These are phyloP conservation scores for Theretra japonica DNA, from an alignment of 2,888 invertebrate species.

Conservation along the genomic window DNA sequence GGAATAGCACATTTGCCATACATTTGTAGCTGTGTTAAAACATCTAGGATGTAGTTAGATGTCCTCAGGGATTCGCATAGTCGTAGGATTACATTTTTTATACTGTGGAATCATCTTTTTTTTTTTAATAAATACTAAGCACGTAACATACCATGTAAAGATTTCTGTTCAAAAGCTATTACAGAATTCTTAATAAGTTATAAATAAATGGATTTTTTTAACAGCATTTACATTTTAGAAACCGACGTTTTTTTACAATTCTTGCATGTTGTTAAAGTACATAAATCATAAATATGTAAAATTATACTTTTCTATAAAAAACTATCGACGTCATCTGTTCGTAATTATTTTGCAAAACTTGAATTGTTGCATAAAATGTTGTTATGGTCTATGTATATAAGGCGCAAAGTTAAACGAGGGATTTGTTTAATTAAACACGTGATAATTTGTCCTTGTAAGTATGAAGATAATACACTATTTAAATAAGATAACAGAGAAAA, in stretches of 20 bases:
- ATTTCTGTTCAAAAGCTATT: not conserved
- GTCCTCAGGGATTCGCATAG: not conserved
- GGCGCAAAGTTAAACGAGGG: too few relatives aligned
- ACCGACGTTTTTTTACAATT: not conserved
- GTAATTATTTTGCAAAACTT: too few relatives aligned
- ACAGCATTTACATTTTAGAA: slow-evolving; percentile 3
- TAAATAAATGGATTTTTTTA: not conserved
- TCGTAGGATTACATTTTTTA: slow-evolving; percentile 7
- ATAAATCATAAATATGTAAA: not conserved
- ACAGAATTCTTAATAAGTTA: not conserved
- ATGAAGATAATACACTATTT: too few relatives aligned
- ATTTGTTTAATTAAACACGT: too few relatives aligned
- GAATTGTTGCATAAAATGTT: too few relatives aligned
- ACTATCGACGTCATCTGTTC: too few relatives aligned
- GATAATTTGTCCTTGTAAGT: too few relatives aligned
- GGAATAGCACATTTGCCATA: slow-evolving; percentile 28
- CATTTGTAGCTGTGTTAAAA: slow-evolving; percentile 18
- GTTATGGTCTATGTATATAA: too few relatives aligned
- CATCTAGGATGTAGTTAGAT: slow-evolving; percentile 6
- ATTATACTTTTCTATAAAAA: too few relatives aligned
- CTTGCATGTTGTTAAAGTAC: not conserved
- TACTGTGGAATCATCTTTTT: not conserved
- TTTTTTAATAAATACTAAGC: not conserved
- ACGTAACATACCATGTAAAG: not conserved
- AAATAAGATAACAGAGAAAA: too few relatives aligned